phyloP scores from a whole-genome alignment of 2,888 invertebrate species.

The Syrphus vitripennis region DNA sequence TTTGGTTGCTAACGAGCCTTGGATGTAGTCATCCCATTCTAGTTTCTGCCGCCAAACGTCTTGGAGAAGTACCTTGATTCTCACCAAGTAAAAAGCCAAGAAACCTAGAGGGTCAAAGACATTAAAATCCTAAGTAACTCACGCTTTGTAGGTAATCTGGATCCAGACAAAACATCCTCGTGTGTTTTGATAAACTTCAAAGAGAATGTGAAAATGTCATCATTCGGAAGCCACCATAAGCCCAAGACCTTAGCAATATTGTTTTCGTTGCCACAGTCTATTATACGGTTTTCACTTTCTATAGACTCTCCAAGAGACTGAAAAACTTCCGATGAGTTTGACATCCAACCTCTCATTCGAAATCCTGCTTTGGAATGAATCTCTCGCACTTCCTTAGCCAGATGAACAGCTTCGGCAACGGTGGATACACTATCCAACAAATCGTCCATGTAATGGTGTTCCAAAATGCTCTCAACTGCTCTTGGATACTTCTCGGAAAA shows the following conservation, averaged over 20 bases:
- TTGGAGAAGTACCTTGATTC: constrained; percentile 64
- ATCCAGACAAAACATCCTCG: neutral
- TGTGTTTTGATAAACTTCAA: neutral
- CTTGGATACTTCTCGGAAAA: neutral
- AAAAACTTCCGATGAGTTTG: too few species aligned
- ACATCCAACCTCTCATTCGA: too few species aligned
- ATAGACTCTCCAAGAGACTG: too few species aligned
- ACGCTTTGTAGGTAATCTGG: constrained; percentile 49
- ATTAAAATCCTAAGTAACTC: constrained; percentile 57
- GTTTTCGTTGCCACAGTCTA: neutral
- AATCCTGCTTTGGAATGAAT: neutral
- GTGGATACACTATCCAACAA: neutral
- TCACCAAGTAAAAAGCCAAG: constrained; percentile 39
- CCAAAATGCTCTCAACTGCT: neutral
- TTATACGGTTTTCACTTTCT: too few species aligned
- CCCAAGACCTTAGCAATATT: constrained; percentile 12
- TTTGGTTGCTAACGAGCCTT: constrained; percentile 6
- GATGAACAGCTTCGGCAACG: neutral
- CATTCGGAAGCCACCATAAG: neutral
- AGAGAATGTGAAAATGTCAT: neutral
- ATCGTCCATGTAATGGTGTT: neutral
- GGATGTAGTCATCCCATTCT: constrained; percentile 56
- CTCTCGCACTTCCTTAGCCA: neutral
- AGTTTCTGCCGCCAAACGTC: constrained; percentile 14
- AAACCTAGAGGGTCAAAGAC: constrained; percentile 62